A percentile compares a stretch with the other conserved stretches of the same genome.
Evolutionary conservation across 1,140 invertebrate species (phyloP).

Genomic region (Pseudomyrmex concolor): DNA sequence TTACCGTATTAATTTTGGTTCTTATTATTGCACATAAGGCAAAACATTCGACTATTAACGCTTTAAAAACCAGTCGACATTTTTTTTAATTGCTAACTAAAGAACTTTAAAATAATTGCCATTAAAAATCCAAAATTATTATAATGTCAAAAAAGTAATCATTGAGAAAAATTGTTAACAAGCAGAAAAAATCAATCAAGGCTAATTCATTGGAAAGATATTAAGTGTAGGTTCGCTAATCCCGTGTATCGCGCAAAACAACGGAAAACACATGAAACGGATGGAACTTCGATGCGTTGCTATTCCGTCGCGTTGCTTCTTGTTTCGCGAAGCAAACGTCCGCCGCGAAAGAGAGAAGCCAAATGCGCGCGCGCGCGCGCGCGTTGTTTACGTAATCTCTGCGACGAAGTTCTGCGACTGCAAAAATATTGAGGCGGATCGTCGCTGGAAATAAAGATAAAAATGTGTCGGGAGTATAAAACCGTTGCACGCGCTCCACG

Average conservation of each 20-base stretch:
- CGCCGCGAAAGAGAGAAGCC: constrained; percentile 2
- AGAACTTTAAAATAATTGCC: background rate
- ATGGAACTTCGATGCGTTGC: background rate
- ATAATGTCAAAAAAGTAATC: constrained; percentile 36
- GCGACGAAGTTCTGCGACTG: constrained; percentile 8
- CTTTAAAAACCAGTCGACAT: background rate
- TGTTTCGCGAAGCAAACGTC: background rate
- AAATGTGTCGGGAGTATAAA: constrained; percentile 50
- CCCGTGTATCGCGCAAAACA: no score
- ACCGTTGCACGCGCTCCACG: constrained; percentile 37
- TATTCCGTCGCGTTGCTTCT: background rate
- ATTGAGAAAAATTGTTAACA: constrained; percentile 28
- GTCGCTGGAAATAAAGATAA: constrained; percentile 49
- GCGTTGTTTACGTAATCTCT: constrained; percentile 48
- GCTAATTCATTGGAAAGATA: no score
- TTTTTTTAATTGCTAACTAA: background rate
- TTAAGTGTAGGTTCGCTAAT: no score
- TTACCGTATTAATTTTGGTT: background rate
- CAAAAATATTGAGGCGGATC: constrained; percentile 43
- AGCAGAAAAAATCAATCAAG: background rate
- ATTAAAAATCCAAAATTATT: background rate
- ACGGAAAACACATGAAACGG: no score
- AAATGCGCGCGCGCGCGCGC: background rate
- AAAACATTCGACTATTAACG: no score
- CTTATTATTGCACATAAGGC: no score